phyloP scores from a whole-genome alignment of 2,888 invertebrate genomes.

The Euproctis similis region DNA sequence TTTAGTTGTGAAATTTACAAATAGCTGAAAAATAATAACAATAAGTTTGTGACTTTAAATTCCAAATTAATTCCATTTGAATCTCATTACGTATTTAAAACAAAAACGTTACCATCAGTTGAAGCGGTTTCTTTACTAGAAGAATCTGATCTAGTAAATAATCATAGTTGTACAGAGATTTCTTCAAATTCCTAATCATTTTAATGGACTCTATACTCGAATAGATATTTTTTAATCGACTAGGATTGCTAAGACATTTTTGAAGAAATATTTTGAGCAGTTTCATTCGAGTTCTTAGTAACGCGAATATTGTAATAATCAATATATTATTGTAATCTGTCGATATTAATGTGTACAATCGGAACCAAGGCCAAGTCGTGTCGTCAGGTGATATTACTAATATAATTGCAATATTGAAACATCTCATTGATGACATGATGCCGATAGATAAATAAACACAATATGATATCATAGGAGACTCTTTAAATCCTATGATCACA shows the following conservation, averaged over 20 bases:
- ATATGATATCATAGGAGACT: neutral
- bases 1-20: neutral
- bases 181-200: conserved; percentile 1
- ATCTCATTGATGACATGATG: too few species aligned
- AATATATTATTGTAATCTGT: neutral
- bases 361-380: too few species aligned
- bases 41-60: too few species aligned
- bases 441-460: neutral
- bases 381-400: too few species aligned
- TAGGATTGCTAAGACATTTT: neutral
- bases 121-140: conserved; percentile 1
- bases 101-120: conserved; percentile 2
- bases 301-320: conserved; percentile 2
- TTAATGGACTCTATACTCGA: neutral
- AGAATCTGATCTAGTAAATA: conserved; percentile 4
- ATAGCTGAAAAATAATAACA: conserved; percentile 4
- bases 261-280: neutral
- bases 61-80: too few species aligned
- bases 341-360: neutral
- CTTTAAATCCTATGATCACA: conserved; percentile 1
- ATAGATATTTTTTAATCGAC: too few species aligned
- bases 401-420: too few species aligned
- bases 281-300: conserved; percentile 1
- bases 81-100: too few species aligned
- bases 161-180: conserved; percentile 4